Percentiles rank a stretch among this genome's conserved stretches.
Conservation (phyloP, 1,140 invertebrate genomes). For the Plutomurus gul region DNA sequence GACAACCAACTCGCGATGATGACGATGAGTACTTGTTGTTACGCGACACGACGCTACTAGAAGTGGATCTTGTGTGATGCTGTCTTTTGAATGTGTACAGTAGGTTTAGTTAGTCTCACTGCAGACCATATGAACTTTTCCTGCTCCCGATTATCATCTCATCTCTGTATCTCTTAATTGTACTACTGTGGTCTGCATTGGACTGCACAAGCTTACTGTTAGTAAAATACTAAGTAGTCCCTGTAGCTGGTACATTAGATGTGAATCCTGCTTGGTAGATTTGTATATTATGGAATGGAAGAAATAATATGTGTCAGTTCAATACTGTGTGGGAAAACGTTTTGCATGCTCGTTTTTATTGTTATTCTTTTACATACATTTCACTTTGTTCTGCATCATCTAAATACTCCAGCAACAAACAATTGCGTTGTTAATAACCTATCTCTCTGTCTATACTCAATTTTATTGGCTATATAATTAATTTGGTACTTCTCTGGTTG, state of each 20-base stretch:
- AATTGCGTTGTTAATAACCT: too few relatives aligned
- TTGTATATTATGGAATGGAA: slow-evolving; percentile 19
- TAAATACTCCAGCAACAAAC: too few relatives aligned
- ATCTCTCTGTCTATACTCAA: too few relatives aligned
- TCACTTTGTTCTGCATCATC: background rate
- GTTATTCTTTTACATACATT: slow-evolving; percentile 23
- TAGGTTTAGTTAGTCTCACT: background rate
- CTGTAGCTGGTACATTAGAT: slow-evolving; percentile 13
- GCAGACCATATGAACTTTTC: slow-evolving; percentile 10
- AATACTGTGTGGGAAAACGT: slow-evolving; percentile 15
- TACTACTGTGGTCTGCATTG: slow-evolving; percentile 4
- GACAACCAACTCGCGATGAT: too few relatives aligned
- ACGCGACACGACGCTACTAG: background rate
- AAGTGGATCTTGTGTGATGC: background rate
- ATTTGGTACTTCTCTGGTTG: too few relatives aligned
- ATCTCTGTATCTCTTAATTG: slow-evolving; percentile 23
- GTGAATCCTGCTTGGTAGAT: slow-evolving; percentile 25
- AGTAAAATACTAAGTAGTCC: slow-evolving; percentile 5
- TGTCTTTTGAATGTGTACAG: slow-evolving; percentile 11
- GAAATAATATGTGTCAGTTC: slow-evolving; percentile 25
- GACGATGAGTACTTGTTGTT: background rate
- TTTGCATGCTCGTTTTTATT: slow-evolving; percentile 26
- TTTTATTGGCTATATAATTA: too few relatives aligned
- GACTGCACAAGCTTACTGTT: slow-evolving; percentile 18
- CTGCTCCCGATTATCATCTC: background rate